These are phyloP conservation scores for Gastracanthus pulcherrimus DNA, from an alignment of 2,888 invertebrate species.

Conservation along the genomic window DNA sequence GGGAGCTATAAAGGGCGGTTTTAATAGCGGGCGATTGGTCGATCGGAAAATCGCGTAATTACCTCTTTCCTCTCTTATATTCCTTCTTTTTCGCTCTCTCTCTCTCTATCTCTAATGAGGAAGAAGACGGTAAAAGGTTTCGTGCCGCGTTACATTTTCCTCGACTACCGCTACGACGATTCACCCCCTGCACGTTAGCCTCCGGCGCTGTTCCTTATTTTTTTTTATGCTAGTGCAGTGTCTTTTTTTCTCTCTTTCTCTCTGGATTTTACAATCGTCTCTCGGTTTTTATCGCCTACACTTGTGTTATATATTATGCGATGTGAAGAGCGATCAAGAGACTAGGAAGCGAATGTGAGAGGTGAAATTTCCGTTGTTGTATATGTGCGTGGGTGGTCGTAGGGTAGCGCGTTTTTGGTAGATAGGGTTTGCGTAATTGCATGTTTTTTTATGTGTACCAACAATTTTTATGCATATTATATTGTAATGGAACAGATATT, in stretches of 20 bases:
- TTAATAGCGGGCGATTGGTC: conserved; percentile 34
- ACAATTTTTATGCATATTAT: no score
- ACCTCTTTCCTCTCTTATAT: conserved; percentile 34
- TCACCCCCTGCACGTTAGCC: no score
- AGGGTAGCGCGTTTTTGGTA: neutral
- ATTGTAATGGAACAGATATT: no score
- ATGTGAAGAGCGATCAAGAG: neutral
- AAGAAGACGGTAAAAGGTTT: neutral
- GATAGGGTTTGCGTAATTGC: no score
- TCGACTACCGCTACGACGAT: neutral
- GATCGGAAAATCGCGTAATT: conserved; percentile 50
- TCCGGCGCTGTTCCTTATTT: neutral
- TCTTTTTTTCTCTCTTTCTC: neutral
- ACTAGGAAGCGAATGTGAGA: neutral
- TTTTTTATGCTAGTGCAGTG: neutral
- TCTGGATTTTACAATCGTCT: conserved; percentile 23
- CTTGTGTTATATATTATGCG: neutral
- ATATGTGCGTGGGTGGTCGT: neutral
- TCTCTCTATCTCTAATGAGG: neutral
- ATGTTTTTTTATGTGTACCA: no score
- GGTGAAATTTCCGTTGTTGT: neutral
- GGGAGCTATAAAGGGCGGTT: conserved; percentile 36
- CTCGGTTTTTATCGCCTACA: conserved; percentile 11
- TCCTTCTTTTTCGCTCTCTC: no score
- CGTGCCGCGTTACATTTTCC: neutral